Percentiles rank a stretch among this genome's conserved stretches.
Evolutionary conservation across 2,888 invertebrate genomes (phyloP).

Genomic region (Eupithecia vulgata): DNA sequence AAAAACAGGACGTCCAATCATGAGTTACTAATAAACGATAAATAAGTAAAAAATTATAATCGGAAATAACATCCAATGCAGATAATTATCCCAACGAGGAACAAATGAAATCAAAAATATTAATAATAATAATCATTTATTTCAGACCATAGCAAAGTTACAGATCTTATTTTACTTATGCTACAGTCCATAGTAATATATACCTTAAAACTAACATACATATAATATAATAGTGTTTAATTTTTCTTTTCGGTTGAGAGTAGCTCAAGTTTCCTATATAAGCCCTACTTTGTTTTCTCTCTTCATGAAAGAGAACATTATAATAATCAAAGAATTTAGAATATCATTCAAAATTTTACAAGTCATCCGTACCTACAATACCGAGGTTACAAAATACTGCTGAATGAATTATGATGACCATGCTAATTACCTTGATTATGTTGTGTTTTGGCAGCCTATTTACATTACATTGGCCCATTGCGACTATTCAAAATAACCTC

Average conservation of each 20-base stretch:
- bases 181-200: no score
- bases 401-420: not conserved
- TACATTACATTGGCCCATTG: not conserved
- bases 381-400: not conserved
- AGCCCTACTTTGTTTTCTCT: not conserved
- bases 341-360: not conserved
- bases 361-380: not conserved
- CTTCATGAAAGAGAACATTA: not conserved
- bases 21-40: not conserved
- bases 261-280: not conserved
- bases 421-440: constrained; percentile 4
- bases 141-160: no score
- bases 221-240: not conserved
- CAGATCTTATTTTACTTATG: no score
- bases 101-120: not conserved
- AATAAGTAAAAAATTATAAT: not conserved
- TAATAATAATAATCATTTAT: no score
- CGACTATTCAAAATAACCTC: not conserved
- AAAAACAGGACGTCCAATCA: not conserved
- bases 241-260: not conserved
- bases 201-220: no score
- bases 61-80: not conserved
- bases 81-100: not conserved
- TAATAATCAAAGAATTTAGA: not conserved
- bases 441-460: constrained; percentile 13